Evolutionary conservation across 1,140 invertebrate species (phyloP), one percentile per base, ranked within the genome.

Genomic region (Nebria ingens): DNA sequence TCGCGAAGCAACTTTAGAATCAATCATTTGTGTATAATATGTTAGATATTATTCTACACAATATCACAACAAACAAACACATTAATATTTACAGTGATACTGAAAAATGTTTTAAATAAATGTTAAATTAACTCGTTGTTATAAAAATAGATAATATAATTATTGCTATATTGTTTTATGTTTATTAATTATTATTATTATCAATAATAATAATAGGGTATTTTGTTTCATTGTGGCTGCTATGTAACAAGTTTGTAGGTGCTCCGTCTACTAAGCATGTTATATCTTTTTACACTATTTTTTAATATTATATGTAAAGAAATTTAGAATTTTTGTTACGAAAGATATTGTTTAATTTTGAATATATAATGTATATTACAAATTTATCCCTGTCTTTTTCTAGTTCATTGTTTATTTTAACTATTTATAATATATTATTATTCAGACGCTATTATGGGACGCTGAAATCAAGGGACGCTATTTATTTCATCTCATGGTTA

Each of bases 341-440:
- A 57, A 52, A 45, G 15, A 59, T 56, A 56, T 59, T 57, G 56
- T 62, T 61, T 56, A 57, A 60, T 45, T 62, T 62, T 58, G 49
- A 56, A 56, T 61, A 23, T 50, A 34, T 54, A 58, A 51, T 60
- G 59, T 60, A 58, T 58, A 57, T 56, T 59, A 51, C 23, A 59
- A 56, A 45, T 45, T 45, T 51, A 22, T 51, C 51, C 38, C 19
- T 9, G 22, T 13, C n/a, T n/a, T n/a, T n/a, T n/a, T n/a, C n/a
- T n/a, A n/a, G n/a, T n/a, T n/a, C n/a, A n/a, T n/a, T n/a, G n/a
- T n/a, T n/a, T n/a, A n/a, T n/a, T n/a, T n/a, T n/a, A n/a, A n/a
- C n/a, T n/a, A n/a, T n/a, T n/a, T n/a, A n/a, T n/a, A n/a, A n/a
- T n/a, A n/a, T n/a, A n/a, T n/a, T n/a, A n/a, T n/a, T n/a, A n/a